Evolutionary conservation across 2,888 invertebrate genomes (phyloP).

Genomic region (Thecocarcelia acutangulata): DNA sequence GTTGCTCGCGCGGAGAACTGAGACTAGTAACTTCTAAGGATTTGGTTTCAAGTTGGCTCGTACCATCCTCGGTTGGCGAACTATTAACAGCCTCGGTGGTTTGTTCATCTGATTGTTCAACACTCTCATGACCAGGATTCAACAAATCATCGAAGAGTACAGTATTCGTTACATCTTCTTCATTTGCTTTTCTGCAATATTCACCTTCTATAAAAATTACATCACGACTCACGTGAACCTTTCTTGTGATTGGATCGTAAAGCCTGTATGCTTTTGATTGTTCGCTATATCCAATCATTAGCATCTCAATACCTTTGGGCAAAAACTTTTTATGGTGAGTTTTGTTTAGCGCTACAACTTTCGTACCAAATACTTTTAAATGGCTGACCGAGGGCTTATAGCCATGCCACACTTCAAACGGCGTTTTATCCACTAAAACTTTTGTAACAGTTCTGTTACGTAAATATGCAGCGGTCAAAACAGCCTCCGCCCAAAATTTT

Average conservation of each 20-base stretch:
- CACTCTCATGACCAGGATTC: not conserved
- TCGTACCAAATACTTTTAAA: too few species aligned
- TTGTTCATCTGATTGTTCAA: not conserved
- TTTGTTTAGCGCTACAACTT: too few species aligned
- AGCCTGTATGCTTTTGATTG: too few species aligned
- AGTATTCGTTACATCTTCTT: not conserved
- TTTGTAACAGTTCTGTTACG: too few species aligned
- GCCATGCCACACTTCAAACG: too few species aligned
- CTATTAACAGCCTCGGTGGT: not conserved
- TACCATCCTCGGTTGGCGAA: not conserved
- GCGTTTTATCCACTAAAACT: too few species aligned
- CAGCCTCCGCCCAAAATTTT: too few species aligned
- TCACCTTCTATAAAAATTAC: not conserved
- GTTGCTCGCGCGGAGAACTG: not conserved
- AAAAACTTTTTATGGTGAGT: too few species aligned
- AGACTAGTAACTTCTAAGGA: not conserved
- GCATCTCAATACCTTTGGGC: not conserved
- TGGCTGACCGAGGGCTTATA: too few species aligned
- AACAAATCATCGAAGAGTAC: not conserved
- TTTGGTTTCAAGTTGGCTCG: not conserved
- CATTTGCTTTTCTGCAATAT: not conserved
- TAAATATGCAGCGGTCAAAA: too few species aligned
- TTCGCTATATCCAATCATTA: too few species aligned
- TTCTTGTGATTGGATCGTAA: too few species aligned
- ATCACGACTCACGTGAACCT: conserved; percentile 27